These are phyloP conservation scores for Eilema caniola DNA, from an alignment of 2,888 invertebrate species.

Conservation along the genomic window DNA sequence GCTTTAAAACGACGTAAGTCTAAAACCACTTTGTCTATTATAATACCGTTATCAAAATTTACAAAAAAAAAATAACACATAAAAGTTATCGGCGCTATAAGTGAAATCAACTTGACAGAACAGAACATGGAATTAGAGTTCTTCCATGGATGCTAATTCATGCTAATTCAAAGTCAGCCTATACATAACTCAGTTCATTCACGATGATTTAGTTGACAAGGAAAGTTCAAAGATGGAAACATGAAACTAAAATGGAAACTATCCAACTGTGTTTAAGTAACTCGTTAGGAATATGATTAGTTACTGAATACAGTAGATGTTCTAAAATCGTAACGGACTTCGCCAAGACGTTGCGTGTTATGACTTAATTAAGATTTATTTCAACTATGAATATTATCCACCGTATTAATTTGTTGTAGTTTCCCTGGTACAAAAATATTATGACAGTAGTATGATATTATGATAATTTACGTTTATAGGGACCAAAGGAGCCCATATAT, in stretches of 20 bases:
- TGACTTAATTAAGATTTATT: conserved; percentile 5
- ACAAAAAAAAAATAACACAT: no score
- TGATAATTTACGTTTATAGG: not conserved
- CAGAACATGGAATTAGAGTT: not conserved
- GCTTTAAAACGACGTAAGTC: no score
- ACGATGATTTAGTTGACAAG: conserved; percentile 15
- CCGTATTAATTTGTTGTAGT: not conserved
- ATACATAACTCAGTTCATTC: not conserved
- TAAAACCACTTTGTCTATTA: no score
- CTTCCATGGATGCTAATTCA: not conserved
- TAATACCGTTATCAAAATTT: no score
- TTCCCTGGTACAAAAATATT: not conserved
- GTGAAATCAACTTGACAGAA: not conserved
- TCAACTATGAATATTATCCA: not conserved
- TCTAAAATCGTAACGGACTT: not conserved
- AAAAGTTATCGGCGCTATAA: not conserved
- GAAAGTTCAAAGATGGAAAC: conserved; percentile 16
- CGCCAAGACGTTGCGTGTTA: not conserved
- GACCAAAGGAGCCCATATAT: not conserved
- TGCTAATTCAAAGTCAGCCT: not conserved
- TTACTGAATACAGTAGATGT: not conserved
- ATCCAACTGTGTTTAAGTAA: conserved; percentile 16
- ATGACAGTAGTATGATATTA: not conserved
- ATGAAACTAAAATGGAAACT: conserved; percentile 16
- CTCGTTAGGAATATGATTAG: conserved; percentile 2